Conservation (phyloP, 2,888 invertebrate species). For the Pseudococcus jackbeardsleyi region DNA sequence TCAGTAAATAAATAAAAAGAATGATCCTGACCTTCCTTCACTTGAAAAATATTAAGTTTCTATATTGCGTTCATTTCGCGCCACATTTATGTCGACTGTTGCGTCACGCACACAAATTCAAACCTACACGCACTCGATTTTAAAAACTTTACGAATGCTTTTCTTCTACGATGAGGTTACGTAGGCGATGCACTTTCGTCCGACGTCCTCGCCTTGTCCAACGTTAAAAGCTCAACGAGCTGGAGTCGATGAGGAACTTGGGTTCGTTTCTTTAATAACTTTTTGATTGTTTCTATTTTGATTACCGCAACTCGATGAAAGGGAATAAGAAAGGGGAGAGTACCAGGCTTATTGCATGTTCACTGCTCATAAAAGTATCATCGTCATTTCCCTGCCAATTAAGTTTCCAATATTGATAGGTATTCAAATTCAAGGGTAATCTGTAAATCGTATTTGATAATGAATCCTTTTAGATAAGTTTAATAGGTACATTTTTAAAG, state of each 20-base stretch:
- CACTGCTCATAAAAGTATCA: background rate
- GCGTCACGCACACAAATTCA: constrained; percentile 54
- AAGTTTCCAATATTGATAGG: background rate
- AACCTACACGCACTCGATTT: constrained; percentile 49
- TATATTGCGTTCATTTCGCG: constrained; percentile 53
- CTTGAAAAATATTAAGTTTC: constrained; percentile 45
- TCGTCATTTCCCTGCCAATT: background rate
- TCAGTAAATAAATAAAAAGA: constrained; percentile 56
- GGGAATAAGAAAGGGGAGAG: background rate
- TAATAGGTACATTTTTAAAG: background rate
- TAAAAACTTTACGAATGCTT: constrained; percentile 31
- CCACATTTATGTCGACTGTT: constrained; percentile 34
- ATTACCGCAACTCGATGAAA: background rate
- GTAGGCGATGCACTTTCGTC: constrained; percentile 28
- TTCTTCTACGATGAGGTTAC: background rate
- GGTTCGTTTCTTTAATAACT: background rate
- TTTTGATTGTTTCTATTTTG: background rate
- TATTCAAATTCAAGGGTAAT: too few relatives aligned
- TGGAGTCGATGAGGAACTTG: background rate
- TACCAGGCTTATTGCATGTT: background rate
- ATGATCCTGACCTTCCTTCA: constrained; percentile 56
- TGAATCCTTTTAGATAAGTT: background rate
- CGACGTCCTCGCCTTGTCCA: background rate
- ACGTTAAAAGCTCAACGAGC: background rate
- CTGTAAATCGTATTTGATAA: background rate